phyloP scores from a whole-genome alignment of 2,888 invertebrate species.

The Tetragonula carbonaria region DNA sequence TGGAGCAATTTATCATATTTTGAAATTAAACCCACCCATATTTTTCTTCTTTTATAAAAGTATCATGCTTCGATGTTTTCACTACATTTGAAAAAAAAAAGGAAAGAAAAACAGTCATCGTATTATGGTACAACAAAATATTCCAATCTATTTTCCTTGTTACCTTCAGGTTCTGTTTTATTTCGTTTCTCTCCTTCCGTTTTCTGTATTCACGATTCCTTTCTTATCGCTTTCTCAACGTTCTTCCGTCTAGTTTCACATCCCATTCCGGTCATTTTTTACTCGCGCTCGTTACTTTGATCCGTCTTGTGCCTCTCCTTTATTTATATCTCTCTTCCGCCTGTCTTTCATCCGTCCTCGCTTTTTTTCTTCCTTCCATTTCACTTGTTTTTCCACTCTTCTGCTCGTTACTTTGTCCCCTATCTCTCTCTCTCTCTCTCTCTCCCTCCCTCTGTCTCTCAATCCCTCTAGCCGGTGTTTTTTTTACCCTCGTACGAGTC shows the following conservation, averaged over 20 bases:
- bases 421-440: background rate
- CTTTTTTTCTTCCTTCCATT: constrained; percentile 6
- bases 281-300: constrained; percentile 16
- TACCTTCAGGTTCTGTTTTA: background rate
- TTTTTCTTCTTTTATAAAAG: background rate
- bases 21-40: background rate
- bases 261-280: constrained; percentile 1
- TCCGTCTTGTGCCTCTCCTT: constrained; percentile 25
- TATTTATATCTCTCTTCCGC: constrained; percentile 20
- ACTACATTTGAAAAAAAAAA: background rate
- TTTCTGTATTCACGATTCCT: background rate
- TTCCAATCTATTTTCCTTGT: background rate
- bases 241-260: too few species aligned
- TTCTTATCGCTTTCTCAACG: background rate
- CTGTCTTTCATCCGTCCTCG: constrained; percentile 15
- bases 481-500: background rate
- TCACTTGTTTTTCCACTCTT: constrained; percentile 25
- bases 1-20: background rate
- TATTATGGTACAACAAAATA: background rate
- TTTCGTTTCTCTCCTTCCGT: too few species aligned
- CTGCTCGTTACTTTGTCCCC: constrained; percentile 10
- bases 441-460: background rate
- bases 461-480: background rate
- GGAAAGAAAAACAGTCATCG: too few species aligned
- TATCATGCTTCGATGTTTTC: background rate